Evolutionary conservation across 1,140 invertebrate genomes (phyloP).

Genomic region (Mizuhopecten yessoensis): DNA sequence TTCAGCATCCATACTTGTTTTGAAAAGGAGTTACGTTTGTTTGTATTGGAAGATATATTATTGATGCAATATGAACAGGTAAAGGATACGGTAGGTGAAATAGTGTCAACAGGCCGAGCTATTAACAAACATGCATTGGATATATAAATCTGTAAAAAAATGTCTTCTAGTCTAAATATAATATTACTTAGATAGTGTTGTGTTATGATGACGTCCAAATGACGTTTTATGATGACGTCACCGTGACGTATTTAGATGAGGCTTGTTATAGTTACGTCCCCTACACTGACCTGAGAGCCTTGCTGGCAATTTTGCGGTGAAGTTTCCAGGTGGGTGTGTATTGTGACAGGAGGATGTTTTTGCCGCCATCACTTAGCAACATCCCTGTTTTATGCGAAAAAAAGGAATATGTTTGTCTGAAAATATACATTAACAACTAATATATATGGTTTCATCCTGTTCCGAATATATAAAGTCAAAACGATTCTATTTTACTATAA

Average conservation of each 20-base stretch:
- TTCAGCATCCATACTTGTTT: no score
- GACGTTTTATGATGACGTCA: background rate
- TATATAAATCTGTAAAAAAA: no score
- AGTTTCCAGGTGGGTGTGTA: conserved; percentile 57
- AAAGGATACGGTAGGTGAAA: no score
- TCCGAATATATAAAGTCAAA: no score
- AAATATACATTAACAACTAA: no score
- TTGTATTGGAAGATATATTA: background rate
- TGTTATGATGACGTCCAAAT: background rate
- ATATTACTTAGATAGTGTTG: background rate
- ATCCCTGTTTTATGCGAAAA: background rate
- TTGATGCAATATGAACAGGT: no score
- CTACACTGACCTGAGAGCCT: conserved; percentile 54
- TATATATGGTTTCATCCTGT: no score
- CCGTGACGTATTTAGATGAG: background rate
- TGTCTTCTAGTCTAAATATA: background rate
- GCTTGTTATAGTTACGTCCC: background rate
- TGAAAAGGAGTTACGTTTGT: background rate
- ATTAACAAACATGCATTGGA: background rate
- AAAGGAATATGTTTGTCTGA: no score
- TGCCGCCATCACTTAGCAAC: conserved; percentile 50
- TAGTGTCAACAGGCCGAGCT: background rate
- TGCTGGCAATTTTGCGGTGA: conserved; percentile 55
- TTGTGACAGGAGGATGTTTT: conserved; percentile 50
- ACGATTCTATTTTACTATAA: no score